These are phyloP conservation scores for Chionis minor DNA, from an alignment of 2,113 vertebrate genomes.

Conservation along the genomic window DNA sequence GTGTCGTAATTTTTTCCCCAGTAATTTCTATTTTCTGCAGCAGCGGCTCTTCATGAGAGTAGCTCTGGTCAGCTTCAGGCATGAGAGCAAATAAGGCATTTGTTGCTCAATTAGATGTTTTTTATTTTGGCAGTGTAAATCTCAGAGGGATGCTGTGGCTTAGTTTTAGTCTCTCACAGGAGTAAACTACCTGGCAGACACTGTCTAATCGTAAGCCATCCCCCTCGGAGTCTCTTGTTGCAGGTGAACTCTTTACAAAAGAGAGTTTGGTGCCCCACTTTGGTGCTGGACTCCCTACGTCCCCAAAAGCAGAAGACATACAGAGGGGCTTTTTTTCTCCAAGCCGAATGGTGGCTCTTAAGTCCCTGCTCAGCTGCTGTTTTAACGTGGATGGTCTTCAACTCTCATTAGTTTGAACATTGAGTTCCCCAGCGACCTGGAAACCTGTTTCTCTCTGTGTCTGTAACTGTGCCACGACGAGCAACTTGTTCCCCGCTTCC, in stretches of 20 bases:
- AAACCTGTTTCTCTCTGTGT: background rate
- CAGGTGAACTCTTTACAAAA: background rate
- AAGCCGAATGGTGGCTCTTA: background rate
- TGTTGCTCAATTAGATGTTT: conserved; percentile 22
- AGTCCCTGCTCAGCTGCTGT: background rate
- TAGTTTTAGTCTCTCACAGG: background rate
- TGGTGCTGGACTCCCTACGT: background rate
- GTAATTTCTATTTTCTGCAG: conserved; percentile 42
- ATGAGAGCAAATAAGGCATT: background rate
- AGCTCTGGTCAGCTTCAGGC: background rate
- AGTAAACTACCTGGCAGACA: background rate
- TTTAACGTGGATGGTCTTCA: background rate
- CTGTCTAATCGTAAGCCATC: background rate
- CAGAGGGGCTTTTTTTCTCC: background rate
- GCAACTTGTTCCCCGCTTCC: background rate
- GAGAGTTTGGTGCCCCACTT: background rate
- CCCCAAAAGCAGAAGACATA: background rate
- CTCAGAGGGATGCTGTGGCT: background rate
- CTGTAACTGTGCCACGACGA: rapidly evolving
- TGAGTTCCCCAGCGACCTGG: background rate
- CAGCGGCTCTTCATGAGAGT: background rate
- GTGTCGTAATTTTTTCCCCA: background rate
- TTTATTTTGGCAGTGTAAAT: background rate
- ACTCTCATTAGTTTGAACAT: background rate
- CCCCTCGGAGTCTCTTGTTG: background rate